Evolutionary conservation across 1,140 invertebrate genomes (phyloP).

Genomic region (Chelonus insularis): DNA sequence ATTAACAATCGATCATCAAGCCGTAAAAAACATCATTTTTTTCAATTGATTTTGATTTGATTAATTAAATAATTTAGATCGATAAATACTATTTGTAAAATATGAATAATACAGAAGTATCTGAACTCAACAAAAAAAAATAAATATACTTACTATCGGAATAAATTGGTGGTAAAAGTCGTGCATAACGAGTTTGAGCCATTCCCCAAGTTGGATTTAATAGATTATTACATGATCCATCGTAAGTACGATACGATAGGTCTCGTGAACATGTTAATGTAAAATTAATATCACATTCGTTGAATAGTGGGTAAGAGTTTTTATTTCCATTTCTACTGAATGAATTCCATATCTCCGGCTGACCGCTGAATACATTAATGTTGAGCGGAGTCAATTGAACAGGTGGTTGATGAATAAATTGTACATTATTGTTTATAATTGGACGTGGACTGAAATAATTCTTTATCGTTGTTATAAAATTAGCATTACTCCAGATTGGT

Average conservation of each 20-base stretch:
- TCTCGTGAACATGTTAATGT: constrained; percentile 49
- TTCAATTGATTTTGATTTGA: no score
- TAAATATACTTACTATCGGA: constrained; percentile 72
- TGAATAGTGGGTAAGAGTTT: neutral
- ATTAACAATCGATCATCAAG: no score
- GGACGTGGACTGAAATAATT: neutral
- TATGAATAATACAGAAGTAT: neutral
- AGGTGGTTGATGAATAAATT: neutral
- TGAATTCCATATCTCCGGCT: neutral
- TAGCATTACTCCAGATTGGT: neutral
- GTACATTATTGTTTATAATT: neutral
- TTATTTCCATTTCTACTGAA: neutral
- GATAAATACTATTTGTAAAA: neutral
- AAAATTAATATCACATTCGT: constrained; percentile 38
- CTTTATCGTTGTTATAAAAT: neutral
- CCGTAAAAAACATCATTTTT: no score
- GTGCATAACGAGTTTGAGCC: constrained; percentile 72
- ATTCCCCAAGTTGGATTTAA: constrained; percentile 72
- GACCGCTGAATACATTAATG: neutral
- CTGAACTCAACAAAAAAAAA: no score
- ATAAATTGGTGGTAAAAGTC: constrained; percentile 81
- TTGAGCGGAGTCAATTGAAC: neutral
- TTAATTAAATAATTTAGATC: neutral
- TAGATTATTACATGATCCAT: constrained; percentile 87
- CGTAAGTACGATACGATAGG: constrained; percentile 71